Evolutionary conservation across 1,140 invertebrate genomes (phyloP).

Genomic region (Babylonia areolata): DNA sequence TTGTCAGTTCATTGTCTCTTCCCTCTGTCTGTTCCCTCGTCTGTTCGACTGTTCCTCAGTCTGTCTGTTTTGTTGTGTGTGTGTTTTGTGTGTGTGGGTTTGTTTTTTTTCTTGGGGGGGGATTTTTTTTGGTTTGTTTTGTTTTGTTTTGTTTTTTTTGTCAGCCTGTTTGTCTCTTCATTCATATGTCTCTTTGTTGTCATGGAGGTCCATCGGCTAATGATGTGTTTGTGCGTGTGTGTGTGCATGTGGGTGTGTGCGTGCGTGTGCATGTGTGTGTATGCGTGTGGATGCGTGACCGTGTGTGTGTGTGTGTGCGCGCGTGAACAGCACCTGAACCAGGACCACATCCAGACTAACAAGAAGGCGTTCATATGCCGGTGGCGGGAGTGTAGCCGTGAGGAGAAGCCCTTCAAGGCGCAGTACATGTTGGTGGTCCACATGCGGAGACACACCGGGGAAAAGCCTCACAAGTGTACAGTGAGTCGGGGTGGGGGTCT

Average conservation of each 20-base stretch:
- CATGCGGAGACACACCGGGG: slow-evolving; percentile 98
- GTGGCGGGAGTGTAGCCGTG: slow-evolving; percentile 96
- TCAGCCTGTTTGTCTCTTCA: too few relatives aligned
- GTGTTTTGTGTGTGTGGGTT: too few relatives aligned
- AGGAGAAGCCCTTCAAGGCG: slow-evolving; percentile 99
- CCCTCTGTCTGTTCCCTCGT: too few relatives aligned
- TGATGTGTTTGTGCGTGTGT: background rate
- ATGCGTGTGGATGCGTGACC: too few relatives aligned
- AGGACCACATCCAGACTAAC: slow-evolving; percentile 96
- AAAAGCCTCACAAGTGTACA: slow-evolving; percentile 99
- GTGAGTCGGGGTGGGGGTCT: slow-evolving; percentile 79
- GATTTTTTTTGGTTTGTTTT: too few relatives aligned
- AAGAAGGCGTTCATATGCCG: slow-evolving; percentile 97
- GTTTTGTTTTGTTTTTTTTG: too few relatives aligned
- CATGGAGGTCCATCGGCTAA: too few relatives aligned
- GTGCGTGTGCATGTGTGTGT: background rate
- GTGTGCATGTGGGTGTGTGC: background rate
- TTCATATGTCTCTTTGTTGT: too few relatives aligned
- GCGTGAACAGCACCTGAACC: slow-evolving; percentile 92
- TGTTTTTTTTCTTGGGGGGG: too few relatives aligned
- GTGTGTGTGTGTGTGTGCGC: background rate
- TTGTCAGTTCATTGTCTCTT: too few relatives aligned
- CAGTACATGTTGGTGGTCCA: slow-evolving; percentile 99
- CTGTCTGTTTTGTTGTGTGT: too few relatives aligned
- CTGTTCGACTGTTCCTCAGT: too few relatives aligned